Evolutionary conservation across 2,113 vertebrate genomes (phyloP).

Genomic region (Pseudopodoces humilis): DNA sequence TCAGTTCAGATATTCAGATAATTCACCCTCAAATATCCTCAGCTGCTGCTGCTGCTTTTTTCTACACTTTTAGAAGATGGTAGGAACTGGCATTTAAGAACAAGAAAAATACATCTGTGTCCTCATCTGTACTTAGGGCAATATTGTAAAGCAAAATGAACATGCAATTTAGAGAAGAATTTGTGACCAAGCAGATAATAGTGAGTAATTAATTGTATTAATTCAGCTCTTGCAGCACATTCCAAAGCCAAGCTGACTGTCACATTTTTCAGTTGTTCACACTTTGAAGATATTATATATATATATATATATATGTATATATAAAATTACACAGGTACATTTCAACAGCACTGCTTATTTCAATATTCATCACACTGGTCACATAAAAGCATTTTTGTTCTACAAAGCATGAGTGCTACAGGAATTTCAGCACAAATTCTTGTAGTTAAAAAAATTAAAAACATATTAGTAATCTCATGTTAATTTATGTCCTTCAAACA

Average conservation of each 20-base stretch:
- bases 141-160: background rate
- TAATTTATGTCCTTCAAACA: background rate
- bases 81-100: background rate
- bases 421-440: background rate
- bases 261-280: background rate
- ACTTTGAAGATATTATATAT: background rate
- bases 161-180: background rate
- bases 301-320: background rate
- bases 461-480: background rate
- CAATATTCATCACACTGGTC: background rate
- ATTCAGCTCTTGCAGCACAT: background rate
- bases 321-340: background rate
- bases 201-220: background rate
- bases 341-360: background rate
- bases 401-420: background rate
- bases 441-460: background rate
- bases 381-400: background rate
- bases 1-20: background rate
- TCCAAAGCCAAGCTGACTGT: background rate
- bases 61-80: background rate
- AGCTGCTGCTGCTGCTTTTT: background rate
- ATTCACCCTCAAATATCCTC: background rate
- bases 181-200: background rate
- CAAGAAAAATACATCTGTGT: background rate
- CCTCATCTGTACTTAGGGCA: background rate